Percentiles rank a stretch among this genome's conserved stretches.
Evolutionary conservation across 1,140 invertebrate genomes (phyloP).

Genomic region (Triops longicaudatus): DNA sequence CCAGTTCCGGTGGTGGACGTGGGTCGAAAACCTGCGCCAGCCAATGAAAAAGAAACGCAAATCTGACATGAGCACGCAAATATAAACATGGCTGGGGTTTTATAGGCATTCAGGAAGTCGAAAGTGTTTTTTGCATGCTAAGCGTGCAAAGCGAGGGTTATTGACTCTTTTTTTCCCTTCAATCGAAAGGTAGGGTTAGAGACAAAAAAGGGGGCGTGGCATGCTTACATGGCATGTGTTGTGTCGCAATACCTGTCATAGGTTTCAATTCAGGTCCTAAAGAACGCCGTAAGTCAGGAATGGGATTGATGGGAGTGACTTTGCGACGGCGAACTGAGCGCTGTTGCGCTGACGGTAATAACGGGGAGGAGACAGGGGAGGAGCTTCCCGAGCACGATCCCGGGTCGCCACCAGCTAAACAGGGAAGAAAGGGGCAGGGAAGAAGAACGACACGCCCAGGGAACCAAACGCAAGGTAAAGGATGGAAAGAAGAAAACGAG

Average conservation of each 20-base stretch:
- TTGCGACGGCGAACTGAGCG: background rate
- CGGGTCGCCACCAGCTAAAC: conserved; percentile 40
- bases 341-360: background rate
- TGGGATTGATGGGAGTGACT: conserved; percentile 51
- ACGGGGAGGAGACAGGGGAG: conserved; percentile 34
- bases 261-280: conserved; percentile 27
- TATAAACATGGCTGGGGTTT: conserved; percentile 2
- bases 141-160: background rate
- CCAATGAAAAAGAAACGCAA: conserved; percentile 18
- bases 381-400: conserved; percentile 74
- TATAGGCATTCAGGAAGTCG: conserved; percentile 21
- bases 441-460: background rate
- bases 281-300: conserved; percentile 73
- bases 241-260: conserved; percentile 29
- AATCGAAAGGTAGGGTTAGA: background rate
- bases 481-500: background rate
- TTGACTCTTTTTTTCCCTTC: background rate
- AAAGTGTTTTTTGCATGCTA: background rate
- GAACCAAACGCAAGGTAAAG: background rate
- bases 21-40: background rate
- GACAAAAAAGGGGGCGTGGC: background rate
- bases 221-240: background rate
- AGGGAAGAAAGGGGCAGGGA: conserved; percentile 19
- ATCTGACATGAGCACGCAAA: background rate
- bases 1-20: background rate